These are phyloP conservation scores for Botia kubotai DNA, from an alignment of 2,797 vertebrate genomes.

Conservation along the genomic window DNA sequence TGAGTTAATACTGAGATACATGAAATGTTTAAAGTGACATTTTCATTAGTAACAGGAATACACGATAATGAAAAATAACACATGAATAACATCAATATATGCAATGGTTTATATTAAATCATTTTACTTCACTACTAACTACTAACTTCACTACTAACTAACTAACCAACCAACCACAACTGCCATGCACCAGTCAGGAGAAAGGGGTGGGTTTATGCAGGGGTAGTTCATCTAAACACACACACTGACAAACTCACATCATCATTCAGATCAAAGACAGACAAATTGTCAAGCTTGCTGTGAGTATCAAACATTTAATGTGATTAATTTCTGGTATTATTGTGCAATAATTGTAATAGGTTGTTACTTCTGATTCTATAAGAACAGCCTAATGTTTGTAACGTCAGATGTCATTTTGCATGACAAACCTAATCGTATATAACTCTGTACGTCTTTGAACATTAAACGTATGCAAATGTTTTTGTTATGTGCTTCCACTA, in stretches of 20 bases:
- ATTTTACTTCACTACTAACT: neutral
- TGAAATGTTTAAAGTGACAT: neutral
- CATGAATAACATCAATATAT: neutral
- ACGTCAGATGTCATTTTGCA: neutral
- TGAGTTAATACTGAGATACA: neutral
- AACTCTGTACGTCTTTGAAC: neutral
- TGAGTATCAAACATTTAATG: conserved; percentile 30
- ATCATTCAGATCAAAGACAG: conserved; percentile 26
- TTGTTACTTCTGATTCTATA: neutral
- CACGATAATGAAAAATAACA: neutral
- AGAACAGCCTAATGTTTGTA: neutral
- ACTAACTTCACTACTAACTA: too few relatives aligned
- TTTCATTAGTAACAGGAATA: neutral
- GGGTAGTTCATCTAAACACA: conserved; percentile 10
- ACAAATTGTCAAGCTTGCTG: conserved; percentile 14
- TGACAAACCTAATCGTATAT: neutral
- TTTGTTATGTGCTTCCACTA: neutral
- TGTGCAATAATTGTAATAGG: neutral
- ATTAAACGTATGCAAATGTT: neutral
- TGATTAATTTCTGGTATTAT: neutral
- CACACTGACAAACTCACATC: conserved; percentile 11
- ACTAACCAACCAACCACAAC: too few relatives aligned
- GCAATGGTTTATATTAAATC: too few relatives aligned
- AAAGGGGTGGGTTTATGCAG: conserved; percentile 34
- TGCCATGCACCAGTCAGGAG: conserved; percentile 20